A percentile compares a stretch with the other conserved stretches of the same genome.
Conservation (phyloP, 2,113 vertebrate species). For the Athene cunicularia region DNA sequence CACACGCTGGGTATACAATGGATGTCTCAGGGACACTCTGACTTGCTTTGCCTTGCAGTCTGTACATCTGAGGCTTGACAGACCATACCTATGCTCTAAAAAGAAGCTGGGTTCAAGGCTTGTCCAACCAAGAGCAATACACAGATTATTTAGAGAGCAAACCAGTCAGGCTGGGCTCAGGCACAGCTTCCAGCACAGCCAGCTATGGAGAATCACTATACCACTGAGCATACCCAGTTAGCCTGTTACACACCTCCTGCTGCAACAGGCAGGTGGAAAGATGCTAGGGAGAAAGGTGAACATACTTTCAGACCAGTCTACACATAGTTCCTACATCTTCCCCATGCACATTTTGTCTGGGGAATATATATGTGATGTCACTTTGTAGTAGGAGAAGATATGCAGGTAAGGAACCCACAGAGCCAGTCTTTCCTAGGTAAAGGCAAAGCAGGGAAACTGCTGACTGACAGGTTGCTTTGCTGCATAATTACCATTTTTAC, state of each 20-base stretch:
- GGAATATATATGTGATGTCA: background rate
- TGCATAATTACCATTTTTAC: background rate
- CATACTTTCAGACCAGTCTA: background rate
- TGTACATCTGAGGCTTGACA: background rate
- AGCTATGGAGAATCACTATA: background rate
- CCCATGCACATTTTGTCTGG: background rate
- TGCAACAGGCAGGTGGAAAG: background rate
- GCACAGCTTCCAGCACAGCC: background rate
- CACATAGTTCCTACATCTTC: rapidly evolving
- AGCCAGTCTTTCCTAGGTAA: background rate
- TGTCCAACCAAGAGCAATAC: background rate
- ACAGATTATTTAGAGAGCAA: background rate
- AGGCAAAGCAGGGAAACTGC: background rate
- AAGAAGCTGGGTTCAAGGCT: background rate
- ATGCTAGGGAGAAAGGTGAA: background rate
- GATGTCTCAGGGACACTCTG: background rate
- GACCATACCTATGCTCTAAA: background rate
- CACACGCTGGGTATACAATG: rapidly evolving
- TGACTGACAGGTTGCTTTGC: background rate
- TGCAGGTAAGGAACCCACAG: background rate
- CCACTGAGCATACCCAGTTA: background rate
- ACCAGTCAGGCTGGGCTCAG: background rate
- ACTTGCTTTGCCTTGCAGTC: background rate
- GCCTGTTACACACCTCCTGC: background rate
- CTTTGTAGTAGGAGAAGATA: background rate